phyloP scores from a whole-genome alignment of 2,113 vertebrate species.

The Nycticebus coucang region DNA sequence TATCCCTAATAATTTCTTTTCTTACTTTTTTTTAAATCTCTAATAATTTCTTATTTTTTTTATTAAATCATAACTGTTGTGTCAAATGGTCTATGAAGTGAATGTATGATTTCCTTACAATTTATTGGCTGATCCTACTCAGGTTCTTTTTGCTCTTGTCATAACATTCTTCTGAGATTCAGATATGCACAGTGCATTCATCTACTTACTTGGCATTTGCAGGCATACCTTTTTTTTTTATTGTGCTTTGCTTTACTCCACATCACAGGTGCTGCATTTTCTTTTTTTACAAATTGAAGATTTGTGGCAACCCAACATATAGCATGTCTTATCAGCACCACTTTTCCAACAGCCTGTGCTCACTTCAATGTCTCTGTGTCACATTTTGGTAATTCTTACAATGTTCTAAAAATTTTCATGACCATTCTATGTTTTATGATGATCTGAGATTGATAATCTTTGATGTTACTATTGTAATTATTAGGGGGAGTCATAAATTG shows the following conservation, averaged over 20 bases:
- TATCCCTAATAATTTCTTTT: not conserved
- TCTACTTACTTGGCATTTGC: not conserved
- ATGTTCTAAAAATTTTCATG: no score
- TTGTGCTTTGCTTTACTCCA: not conserved
- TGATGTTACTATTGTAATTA: no score
- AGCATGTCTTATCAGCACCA: not conserved
- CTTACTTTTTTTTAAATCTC: not conserved
- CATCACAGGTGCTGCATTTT: not conserved
- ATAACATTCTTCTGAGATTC: not conserved
- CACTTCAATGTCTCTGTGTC: not conserved
- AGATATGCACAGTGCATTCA: not conserved
- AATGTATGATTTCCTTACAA: no score
- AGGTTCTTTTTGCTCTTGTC: not conserved
- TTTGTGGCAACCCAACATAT: not conserved
- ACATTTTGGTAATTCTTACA: not conserved
- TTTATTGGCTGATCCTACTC: not conserved
- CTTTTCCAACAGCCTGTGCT: not conserved
- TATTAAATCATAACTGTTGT: no score
- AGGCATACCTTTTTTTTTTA: not conserved
- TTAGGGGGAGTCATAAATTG: no score
- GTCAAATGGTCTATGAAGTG: no score
- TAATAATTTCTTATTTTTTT: slow-evolving; percentile 57
- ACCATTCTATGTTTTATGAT: no score
- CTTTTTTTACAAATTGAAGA: no score
- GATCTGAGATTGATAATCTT: no score